Evolutionary conservation across 1,140 invertebrate genomes (phyloP).

Genomic region (Euura saliciscinereae): DNA sequence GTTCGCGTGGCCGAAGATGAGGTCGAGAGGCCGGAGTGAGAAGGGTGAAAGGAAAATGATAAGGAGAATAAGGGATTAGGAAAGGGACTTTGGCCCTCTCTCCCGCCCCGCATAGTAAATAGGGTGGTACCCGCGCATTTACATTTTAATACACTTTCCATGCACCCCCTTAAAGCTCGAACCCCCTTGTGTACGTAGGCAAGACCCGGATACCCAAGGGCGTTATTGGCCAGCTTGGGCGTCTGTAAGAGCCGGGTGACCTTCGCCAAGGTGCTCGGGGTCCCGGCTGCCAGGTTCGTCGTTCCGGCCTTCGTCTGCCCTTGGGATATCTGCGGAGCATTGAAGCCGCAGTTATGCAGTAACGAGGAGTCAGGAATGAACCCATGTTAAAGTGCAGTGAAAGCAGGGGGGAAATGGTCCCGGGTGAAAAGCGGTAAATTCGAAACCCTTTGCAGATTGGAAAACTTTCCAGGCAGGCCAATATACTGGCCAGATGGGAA

Average conservation of each 20-base stretch:
- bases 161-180: not conserved
- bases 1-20: slow-evolving; percentile 37
- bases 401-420: slow-evolving; percentile 20
- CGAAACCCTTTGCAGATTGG: not conserved
- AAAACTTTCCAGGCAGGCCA: too few relatives aligned
- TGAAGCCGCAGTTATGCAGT: too few relatives aligned
- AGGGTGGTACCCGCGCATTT: slow-evolving; percentile 39
- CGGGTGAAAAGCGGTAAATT: not conserved
- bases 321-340: not conserved
- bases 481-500: too few relatives aligned
- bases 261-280: not conserved
- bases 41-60: not conserved
- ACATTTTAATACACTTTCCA: slow-evolving; percentile 40
- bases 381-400: not conserved
- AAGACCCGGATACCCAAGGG: not conserved
- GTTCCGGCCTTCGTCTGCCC: not conserved
- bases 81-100: slow-evolving; percentile 15
- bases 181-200: slow-evolving; percentile 25
- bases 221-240: not conserved
- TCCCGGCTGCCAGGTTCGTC: not conserved
- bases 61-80: not conserved
- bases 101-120: slow-evolving; percentile 44
- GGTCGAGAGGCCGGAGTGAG: not conserved
- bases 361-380: too few relatives aligned
- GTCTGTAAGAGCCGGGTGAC: not conserved